A percentile compares a stretch with the other conserved stretches of the same genome.
Evolutionary conservation across 1,140 invertebrate species (phyloP).

Genomic region (Galleria mellonella): DNA sequence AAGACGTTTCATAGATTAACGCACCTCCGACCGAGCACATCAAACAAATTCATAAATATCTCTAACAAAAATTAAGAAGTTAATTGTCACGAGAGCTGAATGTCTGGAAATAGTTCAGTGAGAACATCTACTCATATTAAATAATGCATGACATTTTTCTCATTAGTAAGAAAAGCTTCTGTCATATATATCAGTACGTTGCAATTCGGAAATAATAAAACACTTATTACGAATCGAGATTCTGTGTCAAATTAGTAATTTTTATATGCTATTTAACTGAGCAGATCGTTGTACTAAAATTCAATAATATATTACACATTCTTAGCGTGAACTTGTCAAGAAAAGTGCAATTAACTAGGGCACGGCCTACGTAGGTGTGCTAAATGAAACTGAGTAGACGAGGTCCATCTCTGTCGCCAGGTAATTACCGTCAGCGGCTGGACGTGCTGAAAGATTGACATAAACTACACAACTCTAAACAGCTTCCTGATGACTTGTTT

Average conservation of each 20-base stretch:
- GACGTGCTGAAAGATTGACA: conserved; percentile 57
- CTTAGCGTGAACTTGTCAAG: conserved; percentile 47
- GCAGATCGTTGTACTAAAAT: no score
- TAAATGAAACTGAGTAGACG: conserved; percentile 19
- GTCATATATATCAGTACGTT: no score
- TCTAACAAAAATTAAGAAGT: conserved; percentile 40
- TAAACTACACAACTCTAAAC: neutral
- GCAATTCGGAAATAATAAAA: no score
- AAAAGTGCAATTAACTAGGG: conserved; percentile 38
- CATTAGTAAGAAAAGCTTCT: no score
- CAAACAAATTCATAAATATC: conserved; percentile 52
- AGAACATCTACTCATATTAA: neutral
- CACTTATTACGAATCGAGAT: no score
- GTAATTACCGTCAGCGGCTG: conserved; percentile 57
- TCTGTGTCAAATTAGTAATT: no score
- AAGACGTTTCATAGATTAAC: conserved; percentile 45
- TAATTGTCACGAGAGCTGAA: conserved; percentile 25
- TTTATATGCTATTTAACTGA: no score
- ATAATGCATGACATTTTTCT: no score
- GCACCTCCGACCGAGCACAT: conserved; percentile 32
- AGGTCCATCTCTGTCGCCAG: conserved; percentile 46
- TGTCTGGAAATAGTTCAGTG: conserved; percentile 7
- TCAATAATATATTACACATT: conserved; percentile 37
- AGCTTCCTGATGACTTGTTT: conserved; percentile 26
- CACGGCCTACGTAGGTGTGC: conserved; percentile 27